Percentiles rank a stretch among this genome's conserved stretches.
These are phyloP conservation scores for Poeciliopsis prolifica DNA, from an alignment of 2,113 vertebrate genomes.

Conservation along the genomic window DNA sequence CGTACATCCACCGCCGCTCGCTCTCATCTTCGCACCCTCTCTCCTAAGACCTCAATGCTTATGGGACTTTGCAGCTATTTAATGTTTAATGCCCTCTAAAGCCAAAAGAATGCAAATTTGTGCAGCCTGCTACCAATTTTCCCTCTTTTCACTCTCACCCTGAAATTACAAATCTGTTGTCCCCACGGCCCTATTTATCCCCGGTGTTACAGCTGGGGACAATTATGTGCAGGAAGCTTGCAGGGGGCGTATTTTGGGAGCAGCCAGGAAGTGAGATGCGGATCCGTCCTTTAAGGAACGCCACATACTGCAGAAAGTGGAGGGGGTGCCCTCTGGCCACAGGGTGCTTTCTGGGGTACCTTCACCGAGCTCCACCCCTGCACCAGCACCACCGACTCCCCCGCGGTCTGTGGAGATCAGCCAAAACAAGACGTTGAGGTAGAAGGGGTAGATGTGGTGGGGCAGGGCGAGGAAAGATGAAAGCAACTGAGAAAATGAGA, in stretches of 20 bases:
- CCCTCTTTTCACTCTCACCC: constrained; percentile 69
- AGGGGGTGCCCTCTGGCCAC: constrained; percentile 57
- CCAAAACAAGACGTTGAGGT: constrained; percentile 55
- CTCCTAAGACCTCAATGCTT: constrained; percentile 57
- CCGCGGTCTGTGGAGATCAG: constrained; percentile 56
- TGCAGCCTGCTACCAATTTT: constrained; percentile 81
- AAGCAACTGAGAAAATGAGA: constrained; percentile 52
- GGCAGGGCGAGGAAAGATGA: constrained; percentile 32
- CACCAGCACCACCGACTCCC: constrained; percentile 5
- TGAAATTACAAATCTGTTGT: constrained; percentile 81
- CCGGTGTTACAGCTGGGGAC: constrained; percentile 78
- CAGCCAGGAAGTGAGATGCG: constrained; percentile 66
- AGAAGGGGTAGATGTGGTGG: constrained; percentile 12
- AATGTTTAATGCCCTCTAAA: constrained; percentile 79
- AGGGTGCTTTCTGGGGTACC: constrained; percentile 46
- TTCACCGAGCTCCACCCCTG: constrained; percentile 28
- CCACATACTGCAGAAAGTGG: constrained; percentile 11
- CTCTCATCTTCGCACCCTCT: constrained; percentile 37
- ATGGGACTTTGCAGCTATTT: constrained; percentile 76
- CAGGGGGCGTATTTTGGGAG: constrained; percentile 49
- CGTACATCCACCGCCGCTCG: constrained; percentile 6
- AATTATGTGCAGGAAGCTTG: constrained; percentile 79
- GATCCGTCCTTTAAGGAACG: constrained; percentile 63
- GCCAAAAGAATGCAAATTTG: constrained; percentile 82
- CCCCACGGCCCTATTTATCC: constrained; percentile 77